Percentiles rank a stretch among this genome's conserved stretches.
Evolutionary conservation across 2,113 vertebrate genomes (phyloP).

Genomic region (Tiliqua scincoides): DNA sequence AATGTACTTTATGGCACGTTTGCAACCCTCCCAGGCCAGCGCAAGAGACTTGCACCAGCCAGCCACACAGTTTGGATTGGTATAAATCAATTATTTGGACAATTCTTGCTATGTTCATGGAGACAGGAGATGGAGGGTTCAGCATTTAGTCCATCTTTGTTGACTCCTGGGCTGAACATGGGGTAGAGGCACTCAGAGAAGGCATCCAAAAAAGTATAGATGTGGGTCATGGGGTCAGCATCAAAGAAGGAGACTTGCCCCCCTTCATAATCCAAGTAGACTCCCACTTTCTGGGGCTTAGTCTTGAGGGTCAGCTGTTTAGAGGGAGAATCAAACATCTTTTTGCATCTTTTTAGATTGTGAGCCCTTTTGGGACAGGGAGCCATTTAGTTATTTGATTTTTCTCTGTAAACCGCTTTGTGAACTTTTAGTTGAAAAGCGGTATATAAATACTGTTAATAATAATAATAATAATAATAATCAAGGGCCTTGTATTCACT

Average conservation of each 20-base stretch:
- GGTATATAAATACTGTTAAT: too few species aligned
- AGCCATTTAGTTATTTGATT: too few species aligned
- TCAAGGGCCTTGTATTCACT: conserved; percentile 70
- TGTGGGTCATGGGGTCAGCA: conserved; percentile 79
- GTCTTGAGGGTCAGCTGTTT: conserved; percentile 61
- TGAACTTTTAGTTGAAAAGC: too few species aligned
- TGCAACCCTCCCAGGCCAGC: too few species aligned
- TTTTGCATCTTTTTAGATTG: too few species aligned
- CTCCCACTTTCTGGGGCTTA: conserved; percentile 76
- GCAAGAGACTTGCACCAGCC: too few species aligned
- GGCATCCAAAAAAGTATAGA: conserved; percentile 81
- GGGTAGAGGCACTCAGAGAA: conserved; percentile 83
- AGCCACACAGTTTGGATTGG: not conserved
- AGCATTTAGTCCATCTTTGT: conserved; percentile 16
- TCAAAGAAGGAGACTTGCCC: conserved; percentile 86
- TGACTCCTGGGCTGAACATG: conserved; percentile 70
- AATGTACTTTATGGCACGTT: too few species aligned
- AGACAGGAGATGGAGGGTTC: not conserved
- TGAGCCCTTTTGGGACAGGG: too few species aligned
- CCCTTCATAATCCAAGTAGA: conserved; percentile 82
- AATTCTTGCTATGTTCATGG: not conserved
- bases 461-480: too few species aligned
- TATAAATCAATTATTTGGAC: not conserved
- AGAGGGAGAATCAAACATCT: conserved; percentile 69
- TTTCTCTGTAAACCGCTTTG: too few species aligned